Evolutionary conservation across 2,888 invertebrate species (phyloP).

Genomic region (Hymenopus coronatus): DNA sequence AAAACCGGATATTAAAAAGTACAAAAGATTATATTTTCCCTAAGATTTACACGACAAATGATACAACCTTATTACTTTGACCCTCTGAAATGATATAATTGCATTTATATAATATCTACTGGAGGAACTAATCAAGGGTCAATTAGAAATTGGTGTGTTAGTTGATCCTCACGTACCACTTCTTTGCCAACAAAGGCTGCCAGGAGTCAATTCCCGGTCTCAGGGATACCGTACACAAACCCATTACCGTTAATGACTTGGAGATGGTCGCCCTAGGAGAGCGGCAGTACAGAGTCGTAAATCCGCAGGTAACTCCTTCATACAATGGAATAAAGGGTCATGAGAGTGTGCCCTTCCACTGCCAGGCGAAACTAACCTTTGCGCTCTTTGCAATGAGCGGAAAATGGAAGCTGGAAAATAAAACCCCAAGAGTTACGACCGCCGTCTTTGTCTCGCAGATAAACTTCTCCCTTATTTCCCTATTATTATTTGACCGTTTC

Average conservation of each 20-base stretch:
- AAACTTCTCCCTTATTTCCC: background rate
- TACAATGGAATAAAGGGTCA: background rate
- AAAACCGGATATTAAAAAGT: too few species aligned
- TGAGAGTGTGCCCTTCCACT: background rate
- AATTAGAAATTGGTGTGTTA: too few species aligned
- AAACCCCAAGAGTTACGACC: background rate
- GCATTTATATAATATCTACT: too few species aligned
- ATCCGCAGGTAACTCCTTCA: background rate
- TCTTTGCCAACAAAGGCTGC: too few species aligned
- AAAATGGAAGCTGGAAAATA: background rate
- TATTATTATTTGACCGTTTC: background rate
- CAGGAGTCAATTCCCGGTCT: too few species aligned
- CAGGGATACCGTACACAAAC: too few species aligned
- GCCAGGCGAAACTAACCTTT: background rate
- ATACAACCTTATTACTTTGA: too few species aligned
- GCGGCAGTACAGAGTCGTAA: background rate
- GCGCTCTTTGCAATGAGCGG: background rate
- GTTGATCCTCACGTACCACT: too few species aligned
- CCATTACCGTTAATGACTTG: background rate
- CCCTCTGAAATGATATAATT: too few species aligned
- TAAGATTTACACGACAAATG: too few species aligned
- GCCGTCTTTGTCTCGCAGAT: constrained; percentile 24
- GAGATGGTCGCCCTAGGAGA: background rate
- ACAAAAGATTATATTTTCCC: too few species aligned
- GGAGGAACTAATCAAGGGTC: too few species aligned